Conservation (phyloP, 2,888 invertebrate genomes). For the Dynastes maya region DNA sequence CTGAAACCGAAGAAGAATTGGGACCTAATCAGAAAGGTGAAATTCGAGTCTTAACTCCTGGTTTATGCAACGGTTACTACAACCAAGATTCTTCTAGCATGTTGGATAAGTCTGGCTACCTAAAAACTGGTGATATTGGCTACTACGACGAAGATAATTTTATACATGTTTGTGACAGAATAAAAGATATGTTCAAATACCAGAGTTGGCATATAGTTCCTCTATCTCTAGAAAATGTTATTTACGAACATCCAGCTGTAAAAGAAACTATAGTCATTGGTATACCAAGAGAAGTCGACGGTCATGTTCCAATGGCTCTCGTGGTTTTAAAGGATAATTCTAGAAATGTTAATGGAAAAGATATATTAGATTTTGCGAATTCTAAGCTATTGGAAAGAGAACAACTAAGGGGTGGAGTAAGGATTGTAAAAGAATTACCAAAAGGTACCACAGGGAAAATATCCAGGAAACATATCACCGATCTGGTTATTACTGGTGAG, state of each 20-base stretch:
- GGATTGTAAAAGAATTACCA: constrained; percentile 53
- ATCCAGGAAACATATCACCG: constrained; percentile 46
- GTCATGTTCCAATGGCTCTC: constrained; percentile 54
- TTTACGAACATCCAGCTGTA: constrained; percentile 61
- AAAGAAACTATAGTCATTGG: constrained; percentile 61
- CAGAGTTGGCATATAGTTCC: constrained; percentile 63
- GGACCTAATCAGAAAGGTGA: constrained; percentile 71
- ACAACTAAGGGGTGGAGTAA: constrained; percentile 56
- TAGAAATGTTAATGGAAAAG: constrained; percentile 39
- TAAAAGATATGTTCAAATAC: constrained; percentile 64
- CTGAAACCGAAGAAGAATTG: constrained; percentile 67
- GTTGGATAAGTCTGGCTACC: constrained; percentile 61
- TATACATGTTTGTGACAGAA: constrained; percentile 61
- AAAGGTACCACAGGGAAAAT: constrained; percentile 56
- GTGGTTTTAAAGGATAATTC: constrained; percentile 43
- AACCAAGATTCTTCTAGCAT: constrained; percentile 47
- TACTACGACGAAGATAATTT: constrained; percentile 62
- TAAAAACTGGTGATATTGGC: constrained; percentile 62
- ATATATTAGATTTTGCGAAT: constrained; percentile 52
- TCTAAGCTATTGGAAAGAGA: constrained; percentile 55
- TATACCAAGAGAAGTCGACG: constrained; percentile 57
- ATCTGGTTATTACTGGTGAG: constrained; percentile 6
- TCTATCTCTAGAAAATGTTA: constrained; percentile 58
- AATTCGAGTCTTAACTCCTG: constrained; percentile 67
- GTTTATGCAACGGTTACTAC: constrained; percentile 55